These are phyloP conservation scores for Clusia tigrina DNA, from an alignment of 2,888 invertebrate genomes.

Conservation along the genomic window DNA sequence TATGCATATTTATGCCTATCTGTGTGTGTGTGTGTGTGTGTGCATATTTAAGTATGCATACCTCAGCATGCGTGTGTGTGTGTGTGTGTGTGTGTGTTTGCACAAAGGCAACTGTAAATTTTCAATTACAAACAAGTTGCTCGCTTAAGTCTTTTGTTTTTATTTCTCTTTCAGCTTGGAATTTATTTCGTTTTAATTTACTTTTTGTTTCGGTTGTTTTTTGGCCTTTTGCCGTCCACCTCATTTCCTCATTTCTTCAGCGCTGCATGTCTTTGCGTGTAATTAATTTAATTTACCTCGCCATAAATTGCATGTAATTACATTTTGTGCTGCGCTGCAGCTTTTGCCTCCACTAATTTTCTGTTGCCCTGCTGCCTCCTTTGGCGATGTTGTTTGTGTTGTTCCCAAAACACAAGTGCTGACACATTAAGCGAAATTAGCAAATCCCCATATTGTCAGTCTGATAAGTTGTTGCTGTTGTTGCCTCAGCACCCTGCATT, in stretches of 20 bases:
- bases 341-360: no score
- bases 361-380: no score
- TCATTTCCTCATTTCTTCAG: not conserved
- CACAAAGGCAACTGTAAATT: no score
- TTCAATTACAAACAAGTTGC: no score
- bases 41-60: not conserved
- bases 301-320: not conserved
- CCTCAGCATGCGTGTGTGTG: not conserved
- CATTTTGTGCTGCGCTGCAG: no score
- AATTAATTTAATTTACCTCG: not conserved
- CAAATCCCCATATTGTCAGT: no score
- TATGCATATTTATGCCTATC: not conserved
- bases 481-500: no score
- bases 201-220: not conserved
- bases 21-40: not conserved
- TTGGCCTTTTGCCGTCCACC: not conserved
- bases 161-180: not conserved
- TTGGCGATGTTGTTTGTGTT: no score
- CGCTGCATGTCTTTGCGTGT: not conserved
- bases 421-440: no score
- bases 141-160: constrained; percentile 10
- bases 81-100: not conserved
- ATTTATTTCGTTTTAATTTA: not conserved
- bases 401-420: no score
- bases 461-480: no score